Conservation (phyloP, 2,113 vertebrate genomes). For the Pyrgilauda ruficollis region DNA sequence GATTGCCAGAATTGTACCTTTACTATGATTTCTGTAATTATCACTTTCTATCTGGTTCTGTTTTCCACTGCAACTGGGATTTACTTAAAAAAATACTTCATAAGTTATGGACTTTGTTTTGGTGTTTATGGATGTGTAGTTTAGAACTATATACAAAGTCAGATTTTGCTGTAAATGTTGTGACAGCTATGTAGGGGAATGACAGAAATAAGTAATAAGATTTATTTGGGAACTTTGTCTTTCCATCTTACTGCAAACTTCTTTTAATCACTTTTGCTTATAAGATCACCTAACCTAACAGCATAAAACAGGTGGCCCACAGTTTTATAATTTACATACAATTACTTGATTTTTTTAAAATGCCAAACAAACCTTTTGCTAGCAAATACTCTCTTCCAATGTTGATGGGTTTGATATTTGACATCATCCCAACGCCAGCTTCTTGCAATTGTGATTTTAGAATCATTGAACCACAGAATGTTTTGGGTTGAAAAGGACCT, state of each 20-base stretch:
- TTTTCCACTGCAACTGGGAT: neutral
- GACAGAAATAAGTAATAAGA: neutral
- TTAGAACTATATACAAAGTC: neutral
- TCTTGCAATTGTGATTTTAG: neutral
- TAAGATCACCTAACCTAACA: neutral
- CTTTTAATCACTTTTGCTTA: neutral
- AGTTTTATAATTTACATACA: neutral
- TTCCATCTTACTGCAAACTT: neutral
- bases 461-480: neutral
- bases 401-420: neutral
- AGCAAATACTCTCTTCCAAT: neutral
- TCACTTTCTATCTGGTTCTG: neutral
- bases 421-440: accelerated
- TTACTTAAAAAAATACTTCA: neutral
- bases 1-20: neutral
- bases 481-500: neutral
- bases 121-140: neutral
- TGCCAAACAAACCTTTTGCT: neutral
- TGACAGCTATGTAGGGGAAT: neutral
- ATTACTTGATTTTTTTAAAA: neutral
- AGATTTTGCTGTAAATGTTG: neutral
- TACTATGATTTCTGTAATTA: neutral
- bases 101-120: neutral
- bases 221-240: neutral
- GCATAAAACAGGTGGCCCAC: neutral